Evolutionary conservation across 2,113 vertebrate genomes (phyloP), one percentile per base, ranked within the genome.

Genomic region (Chauna torquata): DNA sequence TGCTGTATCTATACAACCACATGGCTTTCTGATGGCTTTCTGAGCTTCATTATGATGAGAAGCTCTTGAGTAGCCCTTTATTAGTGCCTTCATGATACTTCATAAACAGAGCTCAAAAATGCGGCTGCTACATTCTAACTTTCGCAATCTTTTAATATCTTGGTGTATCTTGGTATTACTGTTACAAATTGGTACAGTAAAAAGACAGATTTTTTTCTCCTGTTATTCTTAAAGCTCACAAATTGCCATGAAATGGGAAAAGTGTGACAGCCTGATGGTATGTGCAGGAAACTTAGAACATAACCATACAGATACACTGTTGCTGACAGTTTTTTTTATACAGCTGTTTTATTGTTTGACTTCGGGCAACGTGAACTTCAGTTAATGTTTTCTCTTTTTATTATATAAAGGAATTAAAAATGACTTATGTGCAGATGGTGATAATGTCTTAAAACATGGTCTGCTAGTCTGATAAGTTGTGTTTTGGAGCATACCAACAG

Each of bases 401-500:
- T 19, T 20, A 20, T 54, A 54, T 54, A 27, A 27, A 27, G 52
- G 25, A 54, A 54, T 44, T 74, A 74, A 61, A 59, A 52, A 66
- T 36, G n/a, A 2, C 36, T 52, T 40, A 69, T 45, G 25, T 2
- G 0, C 11, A 57, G 28, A 3, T 66, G 34, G 12, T 42, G 20
- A 16, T 50, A 32, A 65, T 47, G 64, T 66, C 42, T 76, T 54
- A 62, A 92, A 88, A 40, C 6, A 2, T 0, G 2, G 68, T 88
- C 50, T 87, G 50, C 28, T 62, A 15, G 68, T 87, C 14, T 52
- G 40, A 32, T 75, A 34, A 49, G 42, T 44, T 81, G 19, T 0
- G 1, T 3, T 47, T n/a, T 81, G 40, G 49, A 81, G 28, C 9
- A 3, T 52, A 23, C 25, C 1, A 6, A 8, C 32, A 4, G 2